A percentile compares a stretch with the other conserved stretches of the same genome.
phyloP scores from a whole-genome alignment of 2,797 vertebrate genomes.

The Sebastes variabilis region DNA sequence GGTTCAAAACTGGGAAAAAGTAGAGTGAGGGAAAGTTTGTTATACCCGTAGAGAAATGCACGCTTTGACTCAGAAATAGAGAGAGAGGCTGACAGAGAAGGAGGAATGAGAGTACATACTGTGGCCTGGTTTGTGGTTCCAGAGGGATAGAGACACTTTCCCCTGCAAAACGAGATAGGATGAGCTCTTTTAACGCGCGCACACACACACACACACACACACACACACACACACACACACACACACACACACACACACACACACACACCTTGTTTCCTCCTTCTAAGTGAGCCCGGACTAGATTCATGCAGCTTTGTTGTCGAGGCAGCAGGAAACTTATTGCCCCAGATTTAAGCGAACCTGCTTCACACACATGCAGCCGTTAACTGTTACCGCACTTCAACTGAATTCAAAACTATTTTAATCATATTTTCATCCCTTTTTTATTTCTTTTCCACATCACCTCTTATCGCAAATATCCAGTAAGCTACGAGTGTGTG shows the following conservation, averaged over 20 bases:
- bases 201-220: slow-evolving; percentile 14
- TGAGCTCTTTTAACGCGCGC: slow-evolving; percentile 61
- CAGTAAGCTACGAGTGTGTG: neutral
- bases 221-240: neutral
- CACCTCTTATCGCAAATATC: slow-evolving; percentile 9
- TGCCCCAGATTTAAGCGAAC: slow-evolving; percentile 71
- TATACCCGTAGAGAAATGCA: slow-evolving; percentile 30
- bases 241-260: slow-evolving; percentile 24
- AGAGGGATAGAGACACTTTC: slow-evolving; percentile 69
- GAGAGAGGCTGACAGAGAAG: slow-evolving; percentile 8
- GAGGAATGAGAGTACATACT: slow-evolving; percentile 46
- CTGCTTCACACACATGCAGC: slow-evolving; percentile 38
- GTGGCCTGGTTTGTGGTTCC: slow-evolving; percentile 80
- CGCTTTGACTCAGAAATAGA: slow-evolving; percentile 62
- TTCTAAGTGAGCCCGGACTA: slow-evolving; percentile 52
- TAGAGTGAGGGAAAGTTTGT: slow-evolving; percentile 49
- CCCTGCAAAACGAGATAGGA: slow-evolving; percentile 70
- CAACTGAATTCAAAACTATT: slow-evolving; percentile 14
- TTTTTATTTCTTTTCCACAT: neutral
- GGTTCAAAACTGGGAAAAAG: slow-evolving; percentile 22
- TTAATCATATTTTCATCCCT: neutral
- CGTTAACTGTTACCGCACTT: slow-evolving; percentile 12
- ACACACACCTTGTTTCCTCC: slow-evolving; percentile 40
- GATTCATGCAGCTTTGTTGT: slow-evolving; percentile 68
- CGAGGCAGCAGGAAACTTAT: slow-evolving; percentile 73